phyloP scores from a whole-genome alignment of 2,797 vertebrate species.

The Lateolabrax maculatus region DNA sequence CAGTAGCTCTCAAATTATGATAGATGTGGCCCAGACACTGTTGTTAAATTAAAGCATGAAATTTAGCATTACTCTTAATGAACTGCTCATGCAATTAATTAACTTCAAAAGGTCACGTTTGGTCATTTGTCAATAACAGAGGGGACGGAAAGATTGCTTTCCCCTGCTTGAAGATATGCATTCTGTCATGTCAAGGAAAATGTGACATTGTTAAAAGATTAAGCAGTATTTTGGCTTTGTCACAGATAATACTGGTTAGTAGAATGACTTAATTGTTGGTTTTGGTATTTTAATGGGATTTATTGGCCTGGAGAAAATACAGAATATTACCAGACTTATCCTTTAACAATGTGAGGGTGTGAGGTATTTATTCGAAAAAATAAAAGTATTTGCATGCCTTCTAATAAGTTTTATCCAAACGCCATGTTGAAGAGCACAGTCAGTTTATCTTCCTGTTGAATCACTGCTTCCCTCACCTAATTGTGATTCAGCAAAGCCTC shows the following conservation, averaged over 20 bases:
- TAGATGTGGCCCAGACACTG: slow-evolving; percentile 72
- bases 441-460: slow-evolving; percentile 50
- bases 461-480: slow-evolving; percentile 35
- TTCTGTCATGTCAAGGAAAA: background rate
- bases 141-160: slow-evolving; percentile 14
- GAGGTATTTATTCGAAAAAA: background rate
- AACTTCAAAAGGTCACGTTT: slow-evolving; percentile 76
- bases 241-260: background rate
- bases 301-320: background rate
- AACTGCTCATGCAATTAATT: slow-evolving; percentile 78
- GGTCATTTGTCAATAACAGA: slow-evolving; percentile 63
- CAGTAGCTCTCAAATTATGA: slow-evolving; percentile 73
- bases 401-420: slow-evolving; percentile 29
- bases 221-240: too few species aligned
- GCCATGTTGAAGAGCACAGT: slow-evolving; percentile 39
- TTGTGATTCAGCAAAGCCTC: slow-evolving; percentile 61
- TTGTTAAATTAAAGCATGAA: slow-evolving; percentile 73
- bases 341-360: background rate
- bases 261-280: too few species aligned
- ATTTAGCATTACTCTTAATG: slow-evolving; percentile 72
- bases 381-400: background rate
- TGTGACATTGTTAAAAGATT: background rate
- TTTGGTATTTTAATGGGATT: background rate
- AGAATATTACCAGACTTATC: background rate
- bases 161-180: slow-evolving; percentile 22